Evolutionary conservation across 2,888 invertebrate species (phyloP).

Genomic region (Eumacrocentrus americanus): DNA sequence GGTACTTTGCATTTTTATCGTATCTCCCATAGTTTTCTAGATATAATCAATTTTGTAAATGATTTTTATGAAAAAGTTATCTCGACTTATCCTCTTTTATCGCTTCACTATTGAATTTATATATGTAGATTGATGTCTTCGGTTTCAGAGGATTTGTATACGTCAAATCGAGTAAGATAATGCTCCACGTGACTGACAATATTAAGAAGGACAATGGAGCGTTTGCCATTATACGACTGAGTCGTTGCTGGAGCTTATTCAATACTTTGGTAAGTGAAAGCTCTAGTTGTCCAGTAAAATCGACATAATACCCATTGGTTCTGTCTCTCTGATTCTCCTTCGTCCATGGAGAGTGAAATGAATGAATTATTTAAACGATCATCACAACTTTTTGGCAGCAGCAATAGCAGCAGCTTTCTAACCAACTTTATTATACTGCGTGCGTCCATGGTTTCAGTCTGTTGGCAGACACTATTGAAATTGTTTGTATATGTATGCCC

Average conservation of each 20-base stretch:
- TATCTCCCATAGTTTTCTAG: no score
- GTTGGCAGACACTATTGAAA: no score
- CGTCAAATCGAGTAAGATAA: not conserved
- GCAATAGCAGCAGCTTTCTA: no score
- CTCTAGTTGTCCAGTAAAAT: conserved; percentile 22
- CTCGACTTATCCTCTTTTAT: no score
- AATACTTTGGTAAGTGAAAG: conserved; percentile 22
- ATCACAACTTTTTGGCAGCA: conserved; percentile 22
- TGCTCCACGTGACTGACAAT: not conserved
- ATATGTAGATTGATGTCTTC: no score
- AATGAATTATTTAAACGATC: conserved; percentile 12
- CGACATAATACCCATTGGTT: not conserved
- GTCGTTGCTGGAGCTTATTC: conserved; percentile 12
- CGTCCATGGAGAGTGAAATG: not conserved
- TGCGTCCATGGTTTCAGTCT: no score
- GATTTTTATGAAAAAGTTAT: not conserved
- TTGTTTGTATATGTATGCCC: conserved; percentile 10
- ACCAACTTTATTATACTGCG: no score
- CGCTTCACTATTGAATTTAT: no score
- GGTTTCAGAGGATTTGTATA: no score
- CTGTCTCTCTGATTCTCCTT: no score
- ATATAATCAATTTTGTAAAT: not conserved
- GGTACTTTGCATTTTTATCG: no score
- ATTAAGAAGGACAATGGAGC: conserved; percentile 3
- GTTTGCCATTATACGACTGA: conserved; percentile 9